Percentiles rank a stretch among this genome's conserved stretches.
phyloP scores from a whole-genome alignment of 2,888 invertebrate species.

The Perizoma flavofasciatum region DNA sequence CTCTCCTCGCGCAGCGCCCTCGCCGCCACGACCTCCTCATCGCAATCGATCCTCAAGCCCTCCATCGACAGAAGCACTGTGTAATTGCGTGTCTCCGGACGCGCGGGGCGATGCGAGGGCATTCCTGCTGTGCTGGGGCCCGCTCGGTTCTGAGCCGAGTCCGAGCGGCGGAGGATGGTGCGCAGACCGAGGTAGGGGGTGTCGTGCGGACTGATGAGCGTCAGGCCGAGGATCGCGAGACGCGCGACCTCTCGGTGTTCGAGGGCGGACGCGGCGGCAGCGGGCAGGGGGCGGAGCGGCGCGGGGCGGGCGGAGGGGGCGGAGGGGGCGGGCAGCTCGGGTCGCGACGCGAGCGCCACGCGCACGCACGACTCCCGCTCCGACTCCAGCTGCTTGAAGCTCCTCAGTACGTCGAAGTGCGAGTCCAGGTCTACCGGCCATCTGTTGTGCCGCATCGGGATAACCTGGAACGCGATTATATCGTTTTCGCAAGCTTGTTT shows the following conservation, averaged over 20 bases:
- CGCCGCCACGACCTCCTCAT: neutral
- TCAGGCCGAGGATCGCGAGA: neutral
- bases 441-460: neutral
- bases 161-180: neutral
- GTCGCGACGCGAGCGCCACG: neutral
- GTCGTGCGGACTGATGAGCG: neutral
- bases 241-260: constrained; percentile 3
- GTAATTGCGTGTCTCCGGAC: neutral
- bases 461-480: neutral
- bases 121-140: neutral
- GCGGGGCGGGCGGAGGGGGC: neutral
- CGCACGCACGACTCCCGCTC: neutral
- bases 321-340: neutral
- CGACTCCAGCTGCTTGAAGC: constrained; percentile 72
- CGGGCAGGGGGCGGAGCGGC: constrained; percentile 21
- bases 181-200: constrained; percentile 4
- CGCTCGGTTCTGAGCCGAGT: neutral
- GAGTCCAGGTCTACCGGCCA: constrained; percentile 81
- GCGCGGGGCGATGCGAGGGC: too few species aligned
- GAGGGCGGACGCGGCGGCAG: neutral
- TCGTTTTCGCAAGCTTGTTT: neutral
- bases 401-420: constrained; percentile 90
- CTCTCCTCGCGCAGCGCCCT: neutral
- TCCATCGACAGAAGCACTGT: neutral
- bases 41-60: neutral